phyloP scores from a whole-genome alignment of 2,113 vertebrate genomes.

The Campylomormyrus tamandua region DNA sequence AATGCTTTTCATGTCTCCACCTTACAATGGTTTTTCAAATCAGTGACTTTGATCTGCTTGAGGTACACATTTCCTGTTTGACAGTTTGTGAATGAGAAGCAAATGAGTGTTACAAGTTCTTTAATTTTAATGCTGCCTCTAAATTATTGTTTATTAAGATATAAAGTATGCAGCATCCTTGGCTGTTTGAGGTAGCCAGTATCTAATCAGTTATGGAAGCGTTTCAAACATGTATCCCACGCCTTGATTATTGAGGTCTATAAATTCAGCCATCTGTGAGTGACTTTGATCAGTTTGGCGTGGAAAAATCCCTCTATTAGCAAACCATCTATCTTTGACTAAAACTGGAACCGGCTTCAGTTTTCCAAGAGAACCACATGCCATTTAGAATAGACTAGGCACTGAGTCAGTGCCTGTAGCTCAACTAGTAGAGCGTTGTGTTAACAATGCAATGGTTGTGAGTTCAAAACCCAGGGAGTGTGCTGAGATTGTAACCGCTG shows the following conservation, averaged over 20 bases:
- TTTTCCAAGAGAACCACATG: neutral
- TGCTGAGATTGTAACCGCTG: neutral
- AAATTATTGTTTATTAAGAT: neutral
- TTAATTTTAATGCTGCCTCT: neutral
- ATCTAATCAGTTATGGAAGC: neutral
- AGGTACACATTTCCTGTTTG: neutral
- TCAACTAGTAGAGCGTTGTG: neutral
- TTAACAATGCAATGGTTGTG: neutral
- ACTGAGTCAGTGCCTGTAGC: neutral
- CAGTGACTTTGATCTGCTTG: neutral
- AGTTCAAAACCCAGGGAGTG: neutral
- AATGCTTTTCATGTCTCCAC: neutral
- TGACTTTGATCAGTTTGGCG: neutral
- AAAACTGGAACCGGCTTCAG: neutral
- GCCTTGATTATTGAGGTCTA: neutral
- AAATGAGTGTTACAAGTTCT: neutral
- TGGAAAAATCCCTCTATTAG: neutral
- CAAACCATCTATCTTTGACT: neutral
- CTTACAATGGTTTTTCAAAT: neutral
- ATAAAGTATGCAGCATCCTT: neutral
- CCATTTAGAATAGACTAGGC: neutral
- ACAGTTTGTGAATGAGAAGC: neutral
- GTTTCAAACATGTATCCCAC: neutral
- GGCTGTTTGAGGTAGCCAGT: constrained; percentile 10
- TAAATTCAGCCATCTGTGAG: neutral